Conservation (phyloP, 2,797 vertebrate genomes). For the Champsocephalus gunnari region DNA sequence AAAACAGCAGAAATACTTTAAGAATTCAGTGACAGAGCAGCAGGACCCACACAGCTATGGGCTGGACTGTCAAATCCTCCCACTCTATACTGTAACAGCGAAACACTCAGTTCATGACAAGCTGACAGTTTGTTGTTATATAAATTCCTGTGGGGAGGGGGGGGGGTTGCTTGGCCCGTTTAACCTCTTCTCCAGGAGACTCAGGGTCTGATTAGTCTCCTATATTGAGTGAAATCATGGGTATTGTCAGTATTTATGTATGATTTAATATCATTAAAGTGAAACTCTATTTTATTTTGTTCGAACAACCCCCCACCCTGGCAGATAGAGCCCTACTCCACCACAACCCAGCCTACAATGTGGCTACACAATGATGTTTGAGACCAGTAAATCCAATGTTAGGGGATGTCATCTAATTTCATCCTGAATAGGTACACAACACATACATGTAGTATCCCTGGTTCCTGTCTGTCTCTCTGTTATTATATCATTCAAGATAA, state of each 20-base stretch:
- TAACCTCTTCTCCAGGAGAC: slow-evolving; percentile 25
- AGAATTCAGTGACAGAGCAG: slow-evolving; percentile 32
- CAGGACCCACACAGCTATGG: slow-evolving; percentile 12
- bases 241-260: slow-evolving; percentile 39
- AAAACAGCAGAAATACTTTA: slow-evolving; percentile 34
- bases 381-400: not conserved
- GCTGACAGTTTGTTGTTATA: slow-evolving; percentile 13
- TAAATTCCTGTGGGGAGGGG: not conserved
- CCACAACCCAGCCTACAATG: not conserved
- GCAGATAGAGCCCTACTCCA: slow-evolving; percentile 2
- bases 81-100: not conserved
- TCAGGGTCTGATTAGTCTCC: slow-evolving; percentile 17
- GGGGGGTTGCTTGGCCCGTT: not conserved
- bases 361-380: not conserved
- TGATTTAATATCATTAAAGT: slow-evolving; percentile 43
- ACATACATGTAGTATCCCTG: not conserved
- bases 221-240: not conserved
- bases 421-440: not conserved
- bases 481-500: not conserved
- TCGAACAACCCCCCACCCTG: not conserved
- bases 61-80: slow-evolving; percentile 20
- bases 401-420: not conserved
- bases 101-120: slow-evolving; percentile 20
- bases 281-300: not conserved
- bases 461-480: not conserved